Evolutionary conservation across 2,888 invertebrate species (phyloP).

Genomic region (Petrophora chlorosata): DNA sequence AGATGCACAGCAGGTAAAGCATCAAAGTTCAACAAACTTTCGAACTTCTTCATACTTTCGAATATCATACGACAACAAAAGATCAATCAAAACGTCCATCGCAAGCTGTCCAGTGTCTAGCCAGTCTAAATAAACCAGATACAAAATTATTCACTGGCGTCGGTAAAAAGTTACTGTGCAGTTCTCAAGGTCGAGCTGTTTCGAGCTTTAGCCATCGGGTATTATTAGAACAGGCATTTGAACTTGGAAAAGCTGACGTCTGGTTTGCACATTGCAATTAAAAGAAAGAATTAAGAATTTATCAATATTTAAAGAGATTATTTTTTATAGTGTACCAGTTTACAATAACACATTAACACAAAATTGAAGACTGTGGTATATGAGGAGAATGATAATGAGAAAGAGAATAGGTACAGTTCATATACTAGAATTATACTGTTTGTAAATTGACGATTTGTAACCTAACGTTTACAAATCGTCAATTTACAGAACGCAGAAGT

Average conservation of each 20-base stretch:
- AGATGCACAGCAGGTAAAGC: neutral
- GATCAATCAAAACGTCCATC: constrained; percentile 5
- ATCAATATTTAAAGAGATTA: no score
- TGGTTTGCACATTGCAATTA: neutral
- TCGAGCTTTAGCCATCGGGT: neutral
- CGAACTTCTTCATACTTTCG: neutral
- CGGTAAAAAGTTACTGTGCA: constrained; percentile 7
- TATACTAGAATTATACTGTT: no score
- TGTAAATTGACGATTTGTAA: no score
- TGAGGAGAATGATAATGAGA: no score
- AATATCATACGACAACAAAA: neutral
- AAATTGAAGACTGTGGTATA: no score
- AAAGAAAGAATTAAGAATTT: no score
- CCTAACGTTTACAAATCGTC: no score
- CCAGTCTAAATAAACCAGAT: neutral
- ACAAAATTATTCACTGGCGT: neutral
- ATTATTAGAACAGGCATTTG: constrained; percentile 17
- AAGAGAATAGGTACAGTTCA: no score
- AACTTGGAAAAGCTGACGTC: neutral
- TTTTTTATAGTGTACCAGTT: no score
- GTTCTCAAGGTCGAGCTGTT: constrained; percentile 14
- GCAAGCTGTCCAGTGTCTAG: neutral
- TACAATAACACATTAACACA: no score
- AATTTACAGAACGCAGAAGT: no score
- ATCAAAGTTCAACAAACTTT: neutral